Conservation (phyloP, 2,888 invertebrate species). For the Cephonodes hylas region DNA sequence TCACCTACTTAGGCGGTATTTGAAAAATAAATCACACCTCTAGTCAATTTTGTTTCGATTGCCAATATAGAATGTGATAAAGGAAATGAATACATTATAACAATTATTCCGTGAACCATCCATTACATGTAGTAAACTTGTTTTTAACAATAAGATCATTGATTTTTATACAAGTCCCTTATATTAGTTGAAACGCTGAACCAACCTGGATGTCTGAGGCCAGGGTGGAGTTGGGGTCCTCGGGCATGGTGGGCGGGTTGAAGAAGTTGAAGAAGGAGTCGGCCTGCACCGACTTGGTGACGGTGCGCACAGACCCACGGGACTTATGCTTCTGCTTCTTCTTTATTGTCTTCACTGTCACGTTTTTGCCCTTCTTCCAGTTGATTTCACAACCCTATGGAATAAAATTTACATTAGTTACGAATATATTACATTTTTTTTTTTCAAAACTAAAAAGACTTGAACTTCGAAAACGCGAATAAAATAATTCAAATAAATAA, state of each 20-base stretch:
- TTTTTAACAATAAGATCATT: too few relatives aligned
- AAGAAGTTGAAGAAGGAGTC: slow-evolving; percentile 99
- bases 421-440: too few relatives aligned
- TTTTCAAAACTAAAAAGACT: too few relatives aligned
- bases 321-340: slow-evolving; percentile 99
- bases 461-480: neutral
- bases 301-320: slow-evolving; percentile 94
- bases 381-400: slow-evolving; percentile 93
- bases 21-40: too few relatives aligned
- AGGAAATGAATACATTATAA: too few relatives aligned
- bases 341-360: slow-evolving; percentile 97
- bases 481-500: neutral
- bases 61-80: too few relatives aligned
- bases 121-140: too few relatives aligned
- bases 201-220: slow-evolving; percentile 91
- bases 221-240: slow-evolving; percentile 89
- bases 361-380: slow-evolving; percentile 98
- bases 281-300: slow-evolving; percentile 96
- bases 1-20: too few relatives aligned
- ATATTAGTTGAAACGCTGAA: too few relatives aligned
- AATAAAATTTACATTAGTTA: neutral
- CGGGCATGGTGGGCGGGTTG: slow-evolving; percentile 92
- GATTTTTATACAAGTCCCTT: too few relatives aligned
- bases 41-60: too few relatives aligned
- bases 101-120: too few relatives aligned